Base-by-base conservation (phyloP, 1,140 invertebrate species). In the Pogonus chalceus region DNA sequence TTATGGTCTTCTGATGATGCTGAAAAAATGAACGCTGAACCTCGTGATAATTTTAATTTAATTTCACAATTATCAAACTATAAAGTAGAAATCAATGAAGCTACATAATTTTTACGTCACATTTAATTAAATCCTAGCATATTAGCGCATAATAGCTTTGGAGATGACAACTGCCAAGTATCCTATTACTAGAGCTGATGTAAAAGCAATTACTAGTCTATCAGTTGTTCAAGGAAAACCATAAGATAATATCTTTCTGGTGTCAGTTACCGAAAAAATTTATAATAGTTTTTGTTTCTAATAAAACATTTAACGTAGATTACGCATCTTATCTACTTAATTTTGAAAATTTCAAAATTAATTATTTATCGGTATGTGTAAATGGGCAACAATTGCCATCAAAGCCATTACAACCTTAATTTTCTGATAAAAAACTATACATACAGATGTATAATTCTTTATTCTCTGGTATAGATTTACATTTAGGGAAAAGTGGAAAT, bases 271-370 rank as follows among this genome's bases (percentile, higher is more conserved):
- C 69, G 1, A 68, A 69, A 59, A 51, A 63, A 55, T 63, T 70
- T 43, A 65, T 71, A 54, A 31, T 71, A 18, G 65, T 65, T 18
- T 69, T 75, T 59, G 64, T 71, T n/a, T 48, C 63, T 43, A 69
- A 70, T 58, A 51, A 55, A 53, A 64, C 67, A 3, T 73, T 69
- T 52, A 72, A 71, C 53, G 70, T 70, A 18, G 58, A 58, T 56
- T 54, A 53, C 22, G 56, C 16, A 16, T 43, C 56, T 20, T 72
- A 72, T 55, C 69, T 69, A 1, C 71, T 66, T 54, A 64, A 68
- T 58, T 72, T 72, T 60, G 49, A 66, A 55, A 57, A 69, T 58
- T 65, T 58, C 59, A 37, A 55, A 21, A 54, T 71, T 4, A 68
- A 67, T 50, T 61, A 60, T 58, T 56, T 71, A 21, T 58, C 60